A percentile compares a stretch with the other conserved stretches of the same genome.
Conservation (phyloP, 1,140 invertebrate genomes). For the Caenorhabditis remanei region DNA sequence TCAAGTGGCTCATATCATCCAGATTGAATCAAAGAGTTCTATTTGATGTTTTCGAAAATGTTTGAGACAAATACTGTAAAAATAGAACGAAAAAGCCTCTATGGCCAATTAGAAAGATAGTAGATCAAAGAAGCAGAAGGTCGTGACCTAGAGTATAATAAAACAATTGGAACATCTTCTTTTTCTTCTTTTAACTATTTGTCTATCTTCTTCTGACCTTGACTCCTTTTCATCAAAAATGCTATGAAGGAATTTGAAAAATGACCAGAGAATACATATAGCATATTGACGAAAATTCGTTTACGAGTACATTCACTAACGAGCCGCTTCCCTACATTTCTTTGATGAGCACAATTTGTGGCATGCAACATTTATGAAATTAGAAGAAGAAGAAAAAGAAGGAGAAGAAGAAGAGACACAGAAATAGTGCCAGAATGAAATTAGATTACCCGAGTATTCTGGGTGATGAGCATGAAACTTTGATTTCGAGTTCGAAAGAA, state of each 20-base stretch:
- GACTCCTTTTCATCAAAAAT: background rate
- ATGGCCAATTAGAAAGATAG: no score
- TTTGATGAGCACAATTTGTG: conserved; percentile 33
- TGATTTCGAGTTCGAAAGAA: background rate
- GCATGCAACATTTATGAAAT: conserved; percentile 35
- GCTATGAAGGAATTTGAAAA: background rate
- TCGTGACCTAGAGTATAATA: background rate
- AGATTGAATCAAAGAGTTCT: no score
- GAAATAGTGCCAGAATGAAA: background rate
- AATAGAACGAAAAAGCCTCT: no score
- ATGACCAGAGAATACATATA: no score
- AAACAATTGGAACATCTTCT: background rate
- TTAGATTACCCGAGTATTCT: conserved; percentile 3
- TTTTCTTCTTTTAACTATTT: background rate
- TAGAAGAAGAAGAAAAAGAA: conserved; percentile 8
- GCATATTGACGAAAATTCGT: no score
- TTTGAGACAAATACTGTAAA: no score
- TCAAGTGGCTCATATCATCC: no score
- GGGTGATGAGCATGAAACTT: background rate
- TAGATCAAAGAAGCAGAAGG: background rate
- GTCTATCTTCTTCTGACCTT: background rate
- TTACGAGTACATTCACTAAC: background rate
- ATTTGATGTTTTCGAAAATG: no score
- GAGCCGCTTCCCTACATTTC: background rate
- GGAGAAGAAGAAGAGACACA: background rate